These are phyloP conservation scores for Teinopalpus imperialis DNA, from an alignment of 2,888 invertebrate genomes.

Conservation along the genomic window DNA sequence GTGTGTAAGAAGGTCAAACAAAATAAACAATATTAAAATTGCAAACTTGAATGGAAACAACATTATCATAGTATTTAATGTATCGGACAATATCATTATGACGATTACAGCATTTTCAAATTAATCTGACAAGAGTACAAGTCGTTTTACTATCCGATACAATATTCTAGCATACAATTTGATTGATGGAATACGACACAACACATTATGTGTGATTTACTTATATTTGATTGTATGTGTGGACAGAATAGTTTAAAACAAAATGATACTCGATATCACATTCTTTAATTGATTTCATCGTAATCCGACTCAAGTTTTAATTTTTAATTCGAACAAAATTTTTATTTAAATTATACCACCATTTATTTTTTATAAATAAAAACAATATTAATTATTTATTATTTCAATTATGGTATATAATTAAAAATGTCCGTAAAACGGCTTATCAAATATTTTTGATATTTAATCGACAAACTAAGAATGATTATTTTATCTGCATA, in stretches of 20 bases:
- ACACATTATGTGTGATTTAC: not conserved
- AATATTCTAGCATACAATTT: not conserved
- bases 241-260: slow-evolving; percentile 38
- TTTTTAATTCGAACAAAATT: slow-evolving; percentile 23
- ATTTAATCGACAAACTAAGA: slow-evolving; percentile 25
- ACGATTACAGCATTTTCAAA: not conserved
- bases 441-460: no score
- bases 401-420: not conserved
- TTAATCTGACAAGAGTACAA: slow-evolving; percentile 9
- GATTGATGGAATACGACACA: not conserved
- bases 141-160: no score
- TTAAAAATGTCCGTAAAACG: not conserved
- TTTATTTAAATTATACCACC: slow-evolving; percentile 7
- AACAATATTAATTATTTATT: no score
- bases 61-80: slow-evolving; percentile 7
- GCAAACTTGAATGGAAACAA: slow-evolving; percentile 14
- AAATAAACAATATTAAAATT: not conserved
- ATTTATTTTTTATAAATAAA: not conserved
- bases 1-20: no score
- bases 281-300: not conserved
- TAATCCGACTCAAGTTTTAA: not conserved
- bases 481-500: no score
- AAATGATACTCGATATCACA: slow-evolving; percentile 38
- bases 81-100: slow-evolving; percentile 10
- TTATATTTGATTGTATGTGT: slow-evolving; percentile 21